Evolutionary conservation across 37 sponge, comb jelly and placozoan genomes (phyloP), one percentile per base, ranked within the genome.

Genomic region (Halichondria panicea): DNA sequence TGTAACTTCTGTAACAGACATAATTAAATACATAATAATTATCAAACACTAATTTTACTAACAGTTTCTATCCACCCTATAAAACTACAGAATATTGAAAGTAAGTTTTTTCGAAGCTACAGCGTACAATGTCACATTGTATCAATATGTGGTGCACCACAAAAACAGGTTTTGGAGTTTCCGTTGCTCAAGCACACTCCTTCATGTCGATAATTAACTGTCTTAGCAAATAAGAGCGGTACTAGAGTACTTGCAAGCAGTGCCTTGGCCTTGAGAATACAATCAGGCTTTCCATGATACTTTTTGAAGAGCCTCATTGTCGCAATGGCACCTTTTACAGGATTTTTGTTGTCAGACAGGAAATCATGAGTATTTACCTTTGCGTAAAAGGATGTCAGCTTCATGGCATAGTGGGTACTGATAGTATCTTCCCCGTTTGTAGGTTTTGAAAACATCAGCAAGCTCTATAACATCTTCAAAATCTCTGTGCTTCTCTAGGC

Each of bases 91-190:
- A n/a, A n/a, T n/a, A n/a, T n/a, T n/a, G n/a, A n/a, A n/a, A n/a
- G n/a, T n/a, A n/a, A n/a, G n/a, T n/a, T n/a, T n/a, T n/a, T n/a
- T n/a, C n/a, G n/a, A n/a, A n/a, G n/a, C n/a, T n/a, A n/a, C n/a
- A n/a, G n/a, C n/a, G n/a, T n/a, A n/a, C n/a, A n/a, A n/a, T n/a
- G n/a, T n/a, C n/a, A n/a, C n/a, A n/a, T n/a, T n/a, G n/a, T n/a
- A n/a, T n/a, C n/a, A n/a, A n/a, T n/a, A n/a, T n/a, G n/a, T n/a
- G 84, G 84, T 5, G 69, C 70, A 34, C 77, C 84, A 68, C 84
- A 84, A 61, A 66, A 58, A 53, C 84, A 84, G 38, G 68, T 84
- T 41, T 52, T 52, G 4, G 84, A 77, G 19, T 48, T 43, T 62
- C 33, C 75, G 31, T 76, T 77, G 9, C 77, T 77, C 76, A 84